Evolutionary conservation across 2,888 invertebrate genomes (phyloP).

Genomic region (Athripsodes cinereus): DNA sequence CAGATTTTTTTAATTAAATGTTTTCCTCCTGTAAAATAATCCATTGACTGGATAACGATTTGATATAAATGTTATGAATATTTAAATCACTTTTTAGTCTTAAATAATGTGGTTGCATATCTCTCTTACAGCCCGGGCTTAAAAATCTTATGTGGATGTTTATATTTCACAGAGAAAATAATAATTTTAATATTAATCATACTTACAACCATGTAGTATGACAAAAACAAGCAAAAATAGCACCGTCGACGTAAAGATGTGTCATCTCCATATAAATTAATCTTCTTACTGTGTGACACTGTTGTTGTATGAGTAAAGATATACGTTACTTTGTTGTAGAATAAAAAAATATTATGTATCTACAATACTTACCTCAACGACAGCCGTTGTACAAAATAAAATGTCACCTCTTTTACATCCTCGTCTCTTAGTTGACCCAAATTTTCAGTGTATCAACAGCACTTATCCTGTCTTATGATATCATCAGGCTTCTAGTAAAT

Average conservation of each 20-base stretch:
- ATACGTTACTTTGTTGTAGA: background rate
- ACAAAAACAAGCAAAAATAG: background rate
- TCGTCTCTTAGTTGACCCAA: slow-evolving; percentile 2
- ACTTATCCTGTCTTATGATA: too few relatives aligned
- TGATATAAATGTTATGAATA: too few relatives aligned
- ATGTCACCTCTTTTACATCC: background rate
- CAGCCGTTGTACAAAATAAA: too few relatives aligned
- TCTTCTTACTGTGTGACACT: background rate
- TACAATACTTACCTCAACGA: too few relatives aligned
- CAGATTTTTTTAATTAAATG: too few relatives aligned
- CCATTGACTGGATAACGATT: too few relatives aligned
- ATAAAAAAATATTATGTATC: background rate
- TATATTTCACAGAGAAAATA: background rate
- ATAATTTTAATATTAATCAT: background rate
- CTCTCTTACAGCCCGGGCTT: background rate
- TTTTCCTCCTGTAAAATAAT: too few relatives aligned
- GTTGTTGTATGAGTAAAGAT: background rate
- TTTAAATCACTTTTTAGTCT: too few relatives aligned
- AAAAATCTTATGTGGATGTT: background rate
- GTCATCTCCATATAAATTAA: slow-evolving; percentile 2
- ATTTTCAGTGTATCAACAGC: background rate
- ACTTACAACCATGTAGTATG: background rate
- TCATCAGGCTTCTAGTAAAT: too few relatives aligned
- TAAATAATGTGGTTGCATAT: background rate
- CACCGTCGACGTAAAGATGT: background rate